Base-by-base conservation (phyloP, 64 coral and sea anemone genomes). In the Pachyseris speciosa region DNA sequence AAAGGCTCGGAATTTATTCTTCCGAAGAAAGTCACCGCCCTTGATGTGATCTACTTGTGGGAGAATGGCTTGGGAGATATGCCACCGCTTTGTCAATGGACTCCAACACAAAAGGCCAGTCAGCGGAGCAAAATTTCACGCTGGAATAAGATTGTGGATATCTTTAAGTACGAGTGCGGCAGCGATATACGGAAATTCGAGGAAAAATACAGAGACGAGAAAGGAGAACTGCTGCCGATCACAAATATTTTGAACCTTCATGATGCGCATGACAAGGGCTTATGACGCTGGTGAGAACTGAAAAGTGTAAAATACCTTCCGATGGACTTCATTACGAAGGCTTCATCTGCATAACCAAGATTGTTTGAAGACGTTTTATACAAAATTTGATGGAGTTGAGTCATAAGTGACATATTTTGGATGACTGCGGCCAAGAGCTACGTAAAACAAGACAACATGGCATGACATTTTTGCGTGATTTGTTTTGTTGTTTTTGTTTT, bases 111-210 rank as follows among this genome's bases (percentile, higher is more conserved):
- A 64, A 93, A 93, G 48, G 95, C 95, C 1, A 90, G 91, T 10
- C 95, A 97, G 31, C 86, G 95, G 26, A 97, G 95, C 65, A 97
- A 97, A 64, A 92, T 97, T n/a, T 97, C 95, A 16, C 87, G 95
- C 29, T 97, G 95, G 95, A 97, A 93, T 85, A 97, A 97, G 64
- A 93, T 97, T 44, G 95, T 97, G 49, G 95, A 97, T 37, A 97
- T 97, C 39, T 97, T 97, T 32, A 97, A 97, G 64, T 97, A 97
- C 15, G 95, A 97, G 65, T 97, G 95, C 30, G 78, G 91, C 26
- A 76, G 95, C 25, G 91, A 97, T 63, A 80, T 97, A 39, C 59
- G 95, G 37, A 91, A 90, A 17, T 97, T 97, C 89, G 95, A 97
- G 84, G 95, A 97, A 65, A 97, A 97, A 53, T 97, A 97, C 74